These are phyloP conservation scores for Diarsia dahlii DNA, from an alignment of 2,888 invertebrate species.

Conservation along the genomic window DNA sequence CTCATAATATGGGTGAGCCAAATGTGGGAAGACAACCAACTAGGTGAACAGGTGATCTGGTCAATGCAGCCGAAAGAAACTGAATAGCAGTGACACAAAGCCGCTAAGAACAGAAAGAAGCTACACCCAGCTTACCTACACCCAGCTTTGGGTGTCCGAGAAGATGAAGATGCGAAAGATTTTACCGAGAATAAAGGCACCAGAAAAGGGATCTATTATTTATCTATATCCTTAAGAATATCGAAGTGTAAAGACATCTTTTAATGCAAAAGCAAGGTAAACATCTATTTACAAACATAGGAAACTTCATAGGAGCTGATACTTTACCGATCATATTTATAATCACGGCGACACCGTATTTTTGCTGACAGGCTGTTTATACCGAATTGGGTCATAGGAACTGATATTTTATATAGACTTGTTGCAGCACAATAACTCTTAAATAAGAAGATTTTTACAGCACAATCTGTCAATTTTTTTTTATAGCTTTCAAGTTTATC, in stretches of 20 bases:
- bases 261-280: background rate
- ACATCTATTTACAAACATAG: background rate
- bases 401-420: background rate
- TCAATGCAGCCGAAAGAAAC: background rate
- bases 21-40: background rate
- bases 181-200: background rate
- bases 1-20: background rate
- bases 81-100: background rate
- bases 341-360: background rate
- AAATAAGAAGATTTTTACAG: background rate
- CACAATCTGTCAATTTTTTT: too few species aligned
- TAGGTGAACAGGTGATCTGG: background rate
- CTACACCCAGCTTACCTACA: background rate
- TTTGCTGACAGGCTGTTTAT: background rate
- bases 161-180: background rate
- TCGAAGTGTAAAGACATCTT: background rate
- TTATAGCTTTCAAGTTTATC: too few species aligned
- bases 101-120: background rate
- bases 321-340: background rate
- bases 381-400: conserved; percentile 8
- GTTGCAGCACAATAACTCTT: background rate
- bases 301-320: background rate
- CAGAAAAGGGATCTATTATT: background rate
- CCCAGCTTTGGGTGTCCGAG: background rate
- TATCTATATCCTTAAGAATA: background rate